Percentiles rank a stretch among this genome's conserved stretches.
Conservation (phyloP, 2,888 invertebrate species). For the Drosophila quinaria region DNA sequence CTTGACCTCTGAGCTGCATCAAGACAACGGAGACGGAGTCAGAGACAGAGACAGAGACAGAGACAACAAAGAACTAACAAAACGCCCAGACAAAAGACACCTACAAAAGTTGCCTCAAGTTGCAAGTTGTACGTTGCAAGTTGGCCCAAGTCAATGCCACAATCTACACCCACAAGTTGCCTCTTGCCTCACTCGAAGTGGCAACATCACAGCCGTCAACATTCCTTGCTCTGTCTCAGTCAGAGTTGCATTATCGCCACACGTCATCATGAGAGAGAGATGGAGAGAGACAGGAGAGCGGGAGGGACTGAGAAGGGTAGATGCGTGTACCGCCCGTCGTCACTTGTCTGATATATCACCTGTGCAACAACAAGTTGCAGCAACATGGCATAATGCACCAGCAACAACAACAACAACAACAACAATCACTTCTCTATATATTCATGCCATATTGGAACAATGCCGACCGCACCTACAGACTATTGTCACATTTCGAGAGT, state of each 20-base stretch:
- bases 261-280: slow-evolving; percentile 64
- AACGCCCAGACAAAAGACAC: slow-evolving; percentile 68
- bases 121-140: slow-evolving; percentile 27
- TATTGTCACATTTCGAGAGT: slow-evolving; percentile 69
- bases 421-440: slow-evolving; percentile 60
- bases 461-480: slow-evolving; percentile 68
- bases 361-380: slow-evolving; percentile 69
- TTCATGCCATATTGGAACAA: slow-evolving; percentile 78
- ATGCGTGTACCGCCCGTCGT: slow-evolving; percentile 73
- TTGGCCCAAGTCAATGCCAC: slow-evolving; percentile 22
- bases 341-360: slow-evolving; percentile 82
- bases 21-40: slow-evolving; percentile 24
- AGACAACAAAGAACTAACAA: slow-evolving; percentile 36
- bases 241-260: slow-evolving; percentile 70
- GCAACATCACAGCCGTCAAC: slow-evolving; percentile 60
- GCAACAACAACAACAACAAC: slow-evolving; percentile 19
- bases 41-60: neutral
- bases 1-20: slow-evolving; percentile 60
- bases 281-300: neutral
- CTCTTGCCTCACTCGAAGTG: slow-evolving; percentile 9
- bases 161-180: slow-evolving; percentile 61
- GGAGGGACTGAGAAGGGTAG: neutral
- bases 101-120: slow-evolving; percentile 48
- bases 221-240: slow-evolving; percentile 63
- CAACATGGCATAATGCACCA: slow-evolving; percentile 67